Evolutionary conservation across 2,797 vertebrate genomes (phyloP), one percentile per base, ranked within the genome.

Genomic region (Xerus rutilus): DNA sequence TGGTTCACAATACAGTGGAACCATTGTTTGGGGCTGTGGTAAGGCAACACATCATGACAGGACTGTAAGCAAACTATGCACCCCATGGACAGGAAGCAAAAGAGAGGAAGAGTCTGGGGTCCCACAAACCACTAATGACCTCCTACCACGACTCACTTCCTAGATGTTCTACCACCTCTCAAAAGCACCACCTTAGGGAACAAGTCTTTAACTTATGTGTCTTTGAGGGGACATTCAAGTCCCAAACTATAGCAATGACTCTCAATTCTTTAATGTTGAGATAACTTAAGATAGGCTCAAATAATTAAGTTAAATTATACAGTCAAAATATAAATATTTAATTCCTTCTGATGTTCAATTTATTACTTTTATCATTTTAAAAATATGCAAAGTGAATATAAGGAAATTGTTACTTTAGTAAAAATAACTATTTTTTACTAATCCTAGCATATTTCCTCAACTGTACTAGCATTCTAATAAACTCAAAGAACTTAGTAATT

Each of bases 241-340:
- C 57, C 8, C 23, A 94, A 57, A 35, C 3, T 35, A 47, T 67
- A 35, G 1, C 32, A 30, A 52, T 23, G 17, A 74, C 14, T 49
- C 28, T 59, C 13, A 6, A 32, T 45, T 13, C 14, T 57, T 85
- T 23, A 82, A 65, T 76, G 64, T 10, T 30, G 5, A 85, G 35
- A 57, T 30, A 43, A 2, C 1, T 84, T 39, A 52, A 79, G 35
- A 0, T 35, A 70, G 57, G 2, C 69, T 0, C 21, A 83, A 90
- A 65, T 49, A 32, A 95, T 43, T 72, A 59, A 94, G 30, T 54
- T 90, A 70, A 43, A 72, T 25, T 83, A 0, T 70, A 76, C 74
- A 73, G 17, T 82, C 28, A 91, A 15, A 82, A 57, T 57, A 47
- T 47, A 13, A 76, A 76, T 86, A 35, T 93, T 93, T 84, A 67